Base-by-base conservation (phyloP, 2,113 vertebrate species). In the Thomomys bottae region DNA sequence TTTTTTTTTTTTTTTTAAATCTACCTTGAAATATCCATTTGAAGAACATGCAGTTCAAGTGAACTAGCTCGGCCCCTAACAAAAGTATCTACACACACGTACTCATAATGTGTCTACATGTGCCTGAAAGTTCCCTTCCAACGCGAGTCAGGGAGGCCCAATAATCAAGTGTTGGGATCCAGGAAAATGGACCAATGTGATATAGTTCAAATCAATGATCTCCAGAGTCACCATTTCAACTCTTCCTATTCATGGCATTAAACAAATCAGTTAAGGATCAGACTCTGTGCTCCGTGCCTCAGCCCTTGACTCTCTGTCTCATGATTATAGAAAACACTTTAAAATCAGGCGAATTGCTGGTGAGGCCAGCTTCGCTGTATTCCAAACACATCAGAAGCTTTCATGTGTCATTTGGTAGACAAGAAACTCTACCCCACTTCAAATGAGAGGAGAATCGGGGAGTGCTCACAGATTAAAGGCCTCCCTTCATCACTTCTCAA, bases 401-500 rank as follows among this genome's bases (percentile, higher is more conserved):
- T 45, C 6, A 34, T 26, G 34, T 21, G 17, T 23, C 40, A 21
- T 9, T 61, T 30, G 11, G 6, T n/a, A 36, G 63, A 63, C 6
- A 10, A 32, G 40, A 86, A 54, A 18, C 54, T 40, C 20, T 0
- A 42, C 12, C 14, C 17, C 30, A 42, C 36, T 64, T n/a, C 54
- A 63, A 88, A 73, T 80, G 49, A 80, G 54, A 86, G 49, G 76
- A 64, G 34, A 64, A 10, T 20, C 32, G 7, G 23, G 5, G 75
- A 28, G 61, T n/a, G 38, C 11, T 54, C 70, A 57, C 12, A 11
- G 38, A 40, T n/a, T n/a, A 17, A 87, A 20, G 83, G 36, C 12
- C 45, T 92, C 2, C 59, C 42, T 89, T 64, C 61, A 34, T 70
- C 34, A 77, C 32, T 57, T 71, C 77, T 86, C 73, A 92, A 70